A percentile compares a stretch with the other conserved stretches of the same genome.
These are phyloP conservation scores for Drosophila teissieri DNA, from an alignment of 1,140 invertebrate species.

Conservation along the genomic window DNA sequence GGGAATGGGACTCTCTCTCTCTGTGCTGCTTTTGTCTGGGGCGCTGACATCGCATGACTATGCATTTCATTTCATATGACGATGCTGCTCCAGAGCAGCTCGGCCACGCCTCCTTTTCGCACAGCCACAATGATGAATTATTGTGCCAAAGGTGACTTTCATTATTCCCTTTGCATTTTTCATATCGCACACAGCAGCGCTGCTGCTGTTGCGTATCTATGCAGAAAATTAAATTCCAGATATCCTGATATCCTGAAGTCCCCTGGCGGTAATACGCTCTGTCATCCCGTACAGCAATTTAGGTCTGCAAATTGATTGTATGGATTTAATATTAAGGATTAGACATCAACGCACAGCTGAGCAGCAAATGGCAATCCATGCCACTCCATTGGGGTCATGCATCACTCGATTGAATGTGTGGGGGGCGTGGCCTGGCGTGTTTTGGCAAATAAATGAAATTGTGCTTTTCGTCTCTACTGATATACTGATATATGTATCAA, in stretches of 20 bases:
- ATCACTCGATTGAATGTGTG: constrained; percentile 17
- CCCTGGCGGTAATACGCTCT: constrained; percentile 46
- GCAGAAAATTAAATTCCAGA: constrained; percentile 78
- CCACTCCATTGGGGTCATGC: constrained; percentile 49
- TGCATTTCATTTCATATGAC: constrained; percentile 79
- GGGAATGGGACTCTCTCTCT: constrained; percentile 1
- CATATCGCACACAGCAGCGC: constrained; percentile 42
- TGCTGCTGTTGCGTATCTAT: constrained; percentile 60
- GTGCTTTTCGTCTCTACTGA: constrained; percentile 16
- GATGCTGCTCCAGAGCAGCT: constrained; percentile 1
- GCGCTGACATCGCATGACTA: constrained; percentile 60
- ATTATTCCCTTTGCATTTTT: constrained; percentile 67
- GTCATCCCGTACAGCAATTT: constrained; percentile 40
- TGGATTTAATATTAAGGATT: constrained; percentile 78
- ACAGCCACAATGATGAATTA: constrained; percentile 69
- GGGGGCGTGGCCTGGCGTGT: constrained; percentile 18
- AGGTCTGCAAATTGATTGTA: constrained; percentile 69
- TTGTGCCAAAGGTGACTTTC: constrained; percentile 76
- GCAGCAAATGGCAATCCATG: constrained; percentile 27
- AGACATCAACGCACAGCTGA: constrained; percentile 66
- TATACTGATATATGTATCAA: constrained; percentile 21
- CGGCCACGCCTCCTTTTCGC: neutral
- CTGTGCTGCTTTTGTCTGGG: constrained; percentile 25
- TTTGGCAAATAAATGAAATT: constrained; percentile 51
- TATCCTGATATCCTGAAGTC: constrained; percentile 19